These are phyloP conservation scores for Danio choprae DNA, from an alignment of 2,797 vertebrate species.

Conservation along the genomic window DNA sequence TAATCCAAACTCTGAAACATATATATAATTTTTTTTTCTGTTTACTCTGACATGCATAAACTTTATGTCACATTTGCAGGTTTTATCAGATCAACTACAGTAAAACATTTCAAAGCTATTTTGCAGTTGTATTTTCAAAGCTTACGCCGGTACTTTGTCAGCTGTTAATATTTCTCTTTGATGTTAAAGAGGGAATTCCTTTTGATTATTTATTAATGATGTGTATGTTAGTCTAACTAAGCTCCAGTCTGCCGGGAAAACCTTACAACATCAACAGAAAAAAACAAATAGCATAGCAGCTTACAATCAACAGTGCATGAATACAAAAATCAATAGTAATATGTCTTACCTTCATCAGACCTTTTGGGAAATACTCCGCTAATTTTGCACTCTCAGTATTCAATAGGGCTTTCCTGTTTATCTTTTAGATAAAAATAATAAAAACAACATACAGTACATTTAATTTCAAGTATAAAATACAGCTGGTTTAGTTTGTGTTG, in stretches of 20 bases:
- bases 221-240: slow-evolving; percentile 26
- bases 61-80: neutral
- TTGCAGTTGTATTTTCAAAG: slow-evolving; percentile 17
- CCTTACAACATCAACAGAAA: slow-evolving; percentile 43
- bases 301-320: neutral
- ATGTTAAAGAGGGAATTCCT: slow-evolving; percentile 58
- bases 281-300: neutral
- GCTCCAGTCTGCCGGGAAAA: slow-evolving; percentile 37
- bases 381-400: neutral
- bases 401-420: neutral
- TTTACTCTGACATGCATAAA: neutral
- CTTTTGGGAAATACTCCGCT: neutral
- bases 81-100: neutral
- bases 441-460: too few relatives aligned
- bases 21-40: too few relatives aligned
- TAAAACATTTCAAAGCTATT: neutral
- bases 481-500: neutral
- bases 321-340: neutral
- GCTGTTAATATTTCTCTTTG: slow-evolving; percentile 60
- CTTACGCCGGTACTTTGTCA: slow-evolving; percentile 14
- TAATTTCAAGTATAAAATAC: neutral
- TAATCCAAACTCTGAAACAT: neutral
- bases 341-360: slow-evolving; percentile 26
- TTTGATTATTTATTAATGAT: slow-evolving; percentile 57
- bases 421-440: neutral